These are phyloP conservation scores for Nasonia longicornis DNA, from an alignment of 1,140 invertebrate species.

Conservation along the genomic window DNA sequence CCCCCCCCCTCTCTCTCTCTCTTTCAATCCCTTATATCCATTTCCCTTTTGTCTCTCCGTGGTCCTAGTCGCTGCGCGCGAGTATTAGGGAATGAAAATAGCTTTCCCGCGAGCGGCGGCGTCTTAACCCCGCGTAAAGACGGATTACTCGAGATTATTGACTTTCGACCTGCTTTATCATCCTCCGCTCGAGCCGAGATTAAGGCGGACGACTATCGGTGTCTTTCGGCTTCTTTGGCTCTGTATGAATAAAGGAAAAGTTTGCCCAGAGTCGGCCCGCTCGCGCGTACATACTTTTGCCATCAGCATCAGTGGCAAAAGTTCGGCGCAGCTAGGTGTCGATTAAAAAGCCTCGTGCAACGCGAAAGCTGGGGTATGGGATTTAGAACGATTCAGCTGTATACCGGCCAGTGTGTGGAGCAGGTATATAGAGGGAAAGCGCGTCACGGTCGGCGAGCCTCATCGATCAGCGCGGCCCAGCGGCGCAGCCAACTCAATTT, in stretches of 20 bases:
- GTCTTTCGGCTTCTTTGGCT: constrained; percentile 7
- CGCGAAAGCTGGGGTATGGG: too few species aligned
- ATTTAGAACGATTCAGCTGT: too few species aligned
- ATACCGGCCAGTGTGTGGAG: too few species aligned
- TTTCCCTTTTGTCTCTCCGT: constrained; percentile 10
- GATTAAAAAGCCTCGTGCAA: background rate
- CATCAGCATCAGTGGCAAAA: background rate
- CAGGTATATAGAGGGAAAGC: background rate
- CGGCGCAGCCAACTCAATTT: constrained; percentile 64
- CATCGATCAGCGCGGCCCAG: constrained; percentile 62
- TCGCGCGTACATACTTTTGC: background rate
- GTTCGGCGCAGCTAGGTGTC: background rate
- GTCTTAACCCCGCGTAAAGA: constrained; percentile 35
- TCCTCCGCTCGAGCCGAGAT: constrained; percentile 20
- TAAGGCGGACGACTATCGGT: constrained; percentile 7
- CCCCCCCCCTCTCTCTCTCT: background rate
- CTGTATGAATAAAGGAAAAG: constrained; percentile 23
- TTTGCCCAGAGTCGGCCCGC: background rate
- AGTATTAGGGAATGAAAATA: constrained; percentile 30
- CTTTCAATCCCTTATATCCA: constrained; percentile 11
- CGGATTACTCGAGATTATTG: constrained; percentile 45
- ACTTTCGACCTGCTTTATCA: constrained; percentile 45
- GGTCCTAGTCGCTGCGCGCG: background rate
- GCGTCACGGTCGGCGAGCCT: constrained; percentile 51
- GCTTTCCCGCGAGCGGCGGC: constrained; percentile 10